Percentiles rank a stretch among this genome's conserved stretches.
Evolutionary conservation across 2,113 vertebrate species (phyloP).

Genomic region (Cheilinus undulatus): DNA sequence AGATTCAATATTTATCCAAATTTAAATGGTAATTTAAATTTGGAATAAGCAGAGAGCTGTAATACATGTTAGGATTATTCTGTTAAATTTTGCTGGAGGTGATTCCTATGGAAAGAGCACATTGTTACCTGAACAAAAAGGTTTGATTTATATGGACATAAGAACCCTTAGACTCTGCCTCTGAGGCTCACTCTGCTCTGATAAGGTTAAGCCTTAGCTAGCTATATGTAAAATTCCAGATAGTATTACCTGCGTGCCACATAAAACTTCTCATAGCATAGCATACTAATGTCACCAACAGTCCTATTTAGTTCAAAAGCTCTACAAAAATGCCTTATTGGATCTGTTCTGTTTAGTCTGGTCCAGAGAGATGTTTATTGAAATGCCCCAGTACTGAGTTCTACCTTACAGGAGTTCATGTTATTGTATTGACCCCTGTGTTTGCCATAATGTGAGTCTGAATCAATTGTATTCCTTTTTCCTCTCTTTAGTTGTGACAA

Average conservation of each 20-base stretch:
- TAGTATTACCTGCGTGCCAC: background rate
- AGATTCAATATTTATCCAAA: background rate
- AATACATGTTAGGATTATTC: background rate
- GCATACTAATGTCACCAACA: background rate
- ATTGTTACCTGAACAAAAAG: background rate
- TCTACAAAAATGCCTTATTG: background rate
- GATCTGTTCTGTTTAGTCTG: background rate
- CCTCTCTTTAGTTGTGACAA: constrained; percentile 16
- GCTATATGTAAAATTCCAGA: background rate
- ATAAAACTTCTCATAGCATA: background rate
- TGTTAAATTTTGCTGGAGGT: background rate
- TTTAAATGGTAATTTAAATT: background rate
- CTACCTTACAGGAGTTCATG: background rate
- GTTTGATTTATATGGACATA: background rate
- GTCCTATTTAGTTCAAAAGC: background rate
- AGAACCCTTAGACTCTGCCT: background rate
- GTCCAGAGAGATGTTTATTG: constrained; percentile 4
- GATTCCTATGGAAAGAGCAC: background rate
- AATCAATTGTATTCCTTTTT: constrained; percentile 25
- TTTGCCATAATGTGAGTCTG: constrained; percentile 30
- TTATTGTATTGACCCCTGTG: constrained; percentile 32
- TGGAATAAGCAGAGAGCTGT: background rate
- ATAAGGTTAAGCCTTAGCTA: background rate
- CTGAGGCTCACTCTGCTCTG: background rate
- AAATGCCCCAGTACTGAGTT: background rate